phyloP scores from a whole-genome alignment of 2,113 vertebrate genomes.

The Tachuris rubrigastra region DNA sequence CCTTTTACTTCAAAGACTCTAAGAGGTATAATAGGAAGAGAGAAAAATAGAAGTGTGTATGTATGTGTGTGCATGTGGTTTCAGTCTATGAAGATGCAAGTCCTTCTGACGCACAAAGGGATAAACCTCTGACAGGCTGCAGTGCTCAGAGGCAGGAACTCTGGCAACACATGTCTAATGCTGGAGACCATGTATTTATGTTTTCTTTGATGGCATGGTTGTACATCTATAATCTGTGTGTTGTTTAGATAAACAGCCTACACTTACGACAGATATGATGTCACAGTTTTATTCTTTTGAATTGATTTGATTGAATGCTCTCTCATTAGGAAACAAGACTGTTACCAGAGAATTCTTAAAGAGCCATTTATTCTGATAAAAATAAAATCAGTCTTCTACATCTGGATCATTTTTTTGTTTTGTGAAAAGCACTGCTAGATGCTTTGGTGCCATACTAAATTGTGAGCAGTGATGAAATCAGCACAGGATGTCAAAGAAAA shows the following conservation, averaged over 20 bases:
- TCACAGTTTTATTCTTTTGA: background rate
- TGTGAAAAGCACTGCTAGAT: background rate
- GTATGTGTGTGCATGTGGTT: background rate
- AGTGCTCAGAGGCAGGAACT: background rate
- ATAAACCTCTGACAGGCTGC: background rate
- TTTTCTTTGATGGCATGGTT: background rate
- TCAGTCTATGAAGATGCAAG: slow-evolving; percentile 27
- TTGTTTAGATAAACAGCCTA: background rate
- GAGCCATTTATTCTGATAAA: background rate
- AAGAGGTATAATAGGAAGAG: slow-evolving; percentile 30
- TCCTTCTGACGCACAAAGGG: slow-evolving; percentile 28
- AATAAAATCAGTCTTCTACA: background rate
- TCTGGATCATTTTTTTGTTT: background rate
- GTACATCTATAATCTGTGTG: background rate
- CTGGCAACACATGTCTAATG: background rate
- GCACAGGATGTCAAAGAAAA: background rate
- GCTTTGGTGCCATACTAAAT: background rate
- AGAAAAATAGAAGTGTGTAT: background rate
- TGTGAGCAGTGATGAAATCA: background rate
- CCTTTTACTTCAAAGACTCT: slow-evolving; percentile 44
- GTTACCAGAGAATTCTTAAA: background rate
- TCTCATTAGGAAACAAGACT: background rate
- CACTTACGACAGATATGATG: background rate
- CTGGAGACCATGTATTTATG: background rate
- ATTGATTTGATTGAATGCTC: background rate